Conservation (phyloP, 2,113 vertebrate genomes). For the Tylochromis polylepis region DNA sequence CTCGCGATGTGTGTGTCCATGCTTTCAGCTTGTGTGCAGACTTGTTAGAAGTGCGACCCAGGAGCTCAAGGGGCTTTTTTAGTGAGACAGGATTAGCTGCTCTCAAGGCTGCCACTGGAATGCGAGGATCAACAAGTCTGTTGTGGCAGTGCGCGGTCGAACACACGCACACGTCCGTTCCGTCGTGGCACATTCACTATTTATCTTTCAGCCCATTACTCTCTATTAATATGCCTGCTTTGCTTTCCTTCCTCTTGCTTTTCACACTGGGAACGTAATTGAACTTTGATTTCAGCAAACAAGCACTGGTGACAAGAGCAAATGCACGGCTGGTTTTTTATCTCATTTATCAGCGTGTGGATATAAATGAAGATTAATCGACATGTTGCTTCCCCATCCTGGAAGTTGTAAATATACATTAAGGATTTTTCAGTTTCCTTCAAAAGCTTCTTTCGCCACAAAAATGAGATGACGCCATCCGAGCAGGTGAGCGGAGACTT, state of each 20-base stretch:
- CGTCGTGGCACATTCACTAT: background rate
- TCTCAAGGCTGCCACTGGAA: slow-evolving; percentile 49
- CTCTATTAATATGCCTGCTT: slow-evolving; percentile 14
- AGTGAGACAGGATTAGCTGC: slow-evolving; percentile 52
- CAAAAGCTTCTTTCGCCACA: background rate
- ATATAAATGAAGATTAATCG: background rate
- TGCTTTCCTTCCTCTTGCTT: background rate
- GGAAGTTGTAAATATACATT: background rate
- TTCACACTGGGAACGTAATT: background rate
- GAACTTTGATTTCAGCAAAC: slow-evolving; percentile 11
- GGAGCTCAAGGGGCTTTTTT: slow-evolving; percentile 41
- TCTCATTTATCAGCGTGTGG: background rate
- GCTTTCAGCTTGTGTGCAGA: background rate
- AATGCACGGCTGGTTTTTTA: background rate
- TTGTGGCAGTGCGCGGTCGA: background rate
- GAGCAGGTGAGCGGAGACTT: background rate
- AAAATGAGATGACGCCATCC: background rate
- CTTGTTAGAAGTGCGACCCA: background rate
- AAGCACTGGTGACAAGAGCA: background rate
- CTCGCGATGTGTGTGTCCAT: background rate
- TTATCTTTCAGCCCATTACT: slow-evolving; percentile 29
- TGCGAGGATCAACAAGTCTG: slow-evolving; percentile 44
- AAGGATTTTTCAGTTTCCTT: background rate
- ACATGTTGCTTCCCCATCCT: background rate
- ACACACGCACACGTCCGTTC: background rate